Evolutionary conservation across 2,888 invertebrate genomes (phyloP).

Genomic region (Trachelus troglodyta): DNA sequence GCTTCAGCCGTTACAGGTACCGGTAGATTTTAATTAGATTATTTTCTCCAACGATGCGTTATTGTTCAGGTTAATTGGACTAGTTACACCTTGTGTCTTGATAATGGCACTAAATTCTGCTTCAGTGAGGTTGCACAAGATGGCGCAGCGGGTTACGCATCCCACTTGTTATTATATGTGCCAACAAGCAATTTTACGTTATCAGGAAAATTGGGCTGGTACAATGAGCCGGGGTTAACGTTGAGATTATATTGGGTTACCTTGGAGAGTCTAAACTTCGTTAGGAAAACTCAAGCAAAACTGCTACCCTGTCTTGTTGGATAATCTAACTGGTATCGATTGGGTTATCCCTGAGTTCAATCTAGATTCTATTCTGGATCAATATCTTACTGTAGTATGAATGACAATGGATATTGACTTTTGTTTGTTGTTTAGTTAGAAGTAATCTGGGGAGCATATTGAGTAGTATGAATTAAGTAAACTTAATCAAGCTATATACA

Average conservation of each 20-base stretch:
- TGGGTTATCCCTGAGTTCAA: too few species aligned
- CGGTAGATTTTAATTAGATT: constrained; percentile 28
- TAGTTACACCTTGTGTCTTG: constrained; percentile 14
- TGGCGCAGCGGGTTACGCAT: constrained; percentile 23
- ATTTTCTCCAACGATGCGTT: constrained; percentile 31
- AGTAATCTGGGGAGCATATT: too few species aligned
- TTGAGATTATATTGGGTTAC: constrained; percentile 12
- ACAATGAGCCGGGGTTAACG: background rate
- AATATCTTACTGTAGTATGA: too few species aligned
- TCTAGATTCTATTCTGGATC: too few species aligned
- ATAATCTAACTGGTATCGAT: too few species aligned
- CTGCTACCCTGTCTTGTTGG: background rate
- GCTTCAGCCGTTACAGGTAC: too few species aligned
- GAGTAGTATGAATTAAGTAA: too few species aligned
- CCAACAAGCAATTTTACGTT: constrained; percentile 38
- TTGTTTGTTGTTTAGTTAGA: too few species aligned
- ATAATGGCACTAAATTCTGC: constrained; percentile 4
- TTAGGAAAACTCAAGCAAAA: constrained; percentile 22
- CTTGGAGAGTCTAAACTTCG: constrained; percentile 26
- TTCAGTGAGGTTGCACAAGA: constrained; percentile 11
- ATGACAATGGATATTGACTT: too few species aligned
- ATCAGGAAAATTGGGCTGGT: constrained; percentile 38
- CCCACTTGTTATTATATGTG: constrained; percentile 22
- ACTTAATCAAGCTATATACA: too few species aligned
- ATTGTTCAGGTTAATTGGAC: constrained; percentile 29